Base-by-base conservation (phyloP, 1,140 invertebrate genomes). In the Archivesica marissinica region DNA sequence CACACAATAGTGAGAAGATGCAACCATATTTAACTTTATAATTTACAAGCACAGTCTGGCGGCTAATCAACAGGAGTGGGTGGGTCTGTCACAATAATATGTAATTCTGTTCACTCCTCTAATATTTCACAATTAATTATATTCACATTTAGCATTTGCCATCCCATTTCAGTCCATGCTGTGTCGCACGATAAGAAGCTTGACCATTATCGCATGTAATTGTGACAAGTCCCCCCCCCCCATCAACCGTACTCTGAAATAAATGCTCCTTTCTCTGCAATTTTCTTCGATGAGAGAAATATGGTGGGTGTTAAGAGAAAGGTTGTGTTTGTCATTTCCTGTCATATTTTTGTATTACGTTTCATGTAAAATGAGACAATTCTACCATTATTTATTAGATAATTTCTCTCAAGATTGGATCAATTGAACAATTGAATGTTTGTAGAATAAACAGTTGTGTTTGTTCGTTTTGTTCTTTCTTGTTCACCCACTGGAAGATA, bases 361-460 rank as follows among this genome's bases (percentile, higher is more conserved):
- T 35, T 35, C 30, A 64, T 35, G 15, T 64, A 17, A 59, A 64
- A 35, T 17, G 30, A 35, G 28, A 64, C 59, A 64, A 35, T 13
- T 35, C 11, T 64, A 35, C 38, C 38, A 64, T 64, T 28, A 64
- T 64, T 15, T 64, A 33, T 64, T 15, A 35, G 20, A 17, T n/a
- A n/a, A n/a, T n/a, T n/a, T n/a, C n/a, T n/a, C n/a, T n/a, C n/a
- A n/a, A n/a, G n/a, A n/a, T n/a, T n/a, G n/a, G n/a, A n/a, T n/a
- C n/a, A n/a, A n/a, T n/a, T n/a, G 59, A 64, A 17, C 25, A 64
- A 64, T 9, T 64, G 59, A 35, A 64, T 64, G 59, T 64, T 64
- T 64, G 59, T 64, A 64, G 59, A 64, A 64, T 64, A 64, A 64
- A 64, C n/a, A n/a, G n/a, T n/a, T n/a, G n/a, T n/a, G n/a, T n/a